phyloP scores from a whole-genome alignment of 2,797 vertebrate species.

The Euphonia xanthogaster region DNA sequence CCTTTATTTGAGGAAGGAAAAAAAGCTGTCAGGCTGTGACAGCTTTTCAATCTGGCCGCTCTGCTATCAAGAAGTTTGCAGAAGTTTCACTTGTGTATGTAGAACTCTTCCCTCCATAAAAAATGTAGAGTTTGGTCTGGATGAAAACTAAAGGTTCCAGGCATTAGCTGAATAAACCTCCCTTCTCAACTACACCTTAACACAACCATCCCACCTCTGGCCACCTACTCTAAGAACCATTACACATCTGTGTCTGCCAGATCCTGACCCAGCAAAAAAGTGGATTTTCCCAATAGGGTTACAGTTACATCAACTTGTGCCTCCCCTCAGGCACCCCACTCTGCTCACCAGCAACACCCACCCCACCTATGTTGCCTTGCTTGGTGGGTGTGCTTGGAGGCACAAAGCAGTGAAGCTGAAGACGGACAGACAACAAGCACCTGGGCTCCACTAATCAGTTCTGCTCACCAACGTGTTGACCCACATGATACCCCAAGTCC shows the following conservation, averaged over 20 bases:
- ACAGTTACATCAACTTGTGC: accelerated
- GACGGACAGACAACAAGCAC: background rate
- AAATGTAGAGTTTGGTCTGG: background rate
- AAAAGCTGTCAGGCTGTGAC: background rate
- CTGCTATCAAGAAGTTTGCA: background rate
- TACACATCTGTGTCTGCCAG: accelerated
- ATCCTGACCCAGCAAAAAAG: background rate
- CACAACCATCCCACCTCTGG: background rate
- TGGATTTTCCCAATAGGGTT: background rate
- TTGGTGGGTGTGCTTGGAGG: background rate
- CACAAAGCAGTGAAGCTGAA: background rate
- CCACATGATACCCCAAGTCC: background rate
- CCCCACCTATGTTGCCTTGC: accelerated
- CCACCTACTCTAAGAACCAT: background rate
- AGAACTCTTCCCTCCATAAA: background rate
- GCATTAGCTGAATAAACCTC: background rate
- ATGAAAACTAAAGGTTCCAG: background rate
- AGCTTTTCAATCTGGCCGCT: background rate
- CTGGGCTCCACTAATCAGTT: background rate
- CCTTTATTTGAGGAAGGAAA: background rate
- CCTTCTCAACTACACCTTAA: background rate
- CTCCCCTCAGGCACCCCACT: background rate
- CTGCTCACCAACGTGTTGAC: background rate
- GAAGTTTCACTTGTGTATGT: background rate
- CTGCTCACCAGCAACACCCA: background rate